These are phyloP conservation scores for Cyprinodon diabolis DNA, from an alignment of 2,797 vertebrate species.

Conservation along the genomic window DNA sequence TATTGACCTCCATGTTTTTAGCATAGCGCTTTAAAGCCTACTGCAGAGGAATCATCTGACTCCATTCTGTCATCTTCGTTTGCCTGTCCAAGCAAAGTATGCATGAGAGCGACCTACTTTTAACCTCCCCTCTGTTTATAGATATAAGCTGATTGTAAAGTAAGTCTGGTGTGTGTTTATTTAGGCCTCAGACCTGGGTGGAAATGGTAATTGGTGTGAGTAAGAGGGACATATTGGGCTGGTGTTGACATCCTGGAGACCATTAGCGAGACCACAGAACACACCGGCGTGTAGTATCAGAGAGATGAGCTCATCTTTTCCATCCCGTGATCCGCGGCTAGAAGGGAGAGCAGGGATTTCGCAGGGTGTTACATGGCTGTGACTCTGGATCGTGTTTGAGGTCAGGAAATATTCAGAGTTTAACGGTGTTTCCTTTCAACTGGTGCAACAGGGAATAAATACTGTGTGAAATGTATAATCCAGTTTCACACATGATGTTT, in stretches of 20 bases:
- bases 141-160: conserved; percentile 71
- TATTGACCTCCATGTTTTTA: conserved; percentile 11
- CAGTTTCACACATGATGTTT: conserved; percentile 4
- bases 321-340: conserved; percentile 19
- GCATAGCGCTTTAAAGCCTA: conserved; percentile 51
- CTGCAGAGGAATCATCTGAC: conserved; percentile 58
- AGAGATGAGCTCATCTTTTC: conserved; percentile 70
- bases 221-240: conserved; percentile 61
- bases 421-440: conserved; percentile 19
- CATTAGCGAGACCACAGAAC: conserved; percentile 63
- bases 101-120: conserved; percentile 63
- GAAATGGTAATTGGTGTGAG: conserved; percentile 71
- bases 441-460: conserved; percentile 2
- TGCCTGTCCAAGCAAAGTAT: conserved; percentile 51
- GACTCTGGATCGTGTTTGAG: conserved; percentile 30
- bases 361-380: conserved; percentile 17
- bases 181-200: conserved; percentile 61
- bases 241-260: conserved; percentile 64
- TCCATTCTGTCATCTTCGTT: conserved; percentile 70
- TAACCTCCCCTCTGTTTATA: conserved; percentile 69
- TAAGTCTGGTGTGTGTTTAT: conserved; percentile 69
- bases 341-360: conserved; percentile 20
- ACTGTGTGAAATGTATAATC: conserved; percentile 1
- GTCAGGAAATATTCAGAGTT: conserved; percentile 29
- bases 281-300: conserved; percentile 37